phyloP scores from a whole-genome alignment of 2,797 vertebrate genomes.

The Lophotriccus pileatus region DNA sequence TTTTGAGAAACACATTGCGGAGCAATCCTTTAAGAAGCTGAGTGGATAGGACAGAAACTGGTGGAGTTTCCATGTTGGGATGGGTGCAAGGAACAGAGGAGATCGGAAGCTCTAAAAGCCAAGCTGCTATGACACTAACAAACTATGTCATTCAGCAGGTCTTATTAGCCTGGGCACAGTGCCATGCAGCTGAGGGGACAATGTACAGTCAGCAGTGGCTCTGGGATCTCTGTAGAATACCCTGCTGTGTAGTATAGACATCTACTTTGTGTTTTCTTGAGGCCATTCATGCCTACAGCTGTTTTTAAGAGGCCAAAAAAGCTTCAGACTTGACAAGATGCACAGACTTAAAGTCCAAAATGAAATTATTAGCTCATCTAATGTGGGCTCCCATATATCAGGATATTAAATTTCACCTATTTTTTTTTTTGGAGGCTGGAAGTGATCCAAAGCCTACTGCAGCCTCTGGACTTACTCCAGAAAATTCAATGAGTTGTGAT shows the following conservation, averaged over 20 bases:
- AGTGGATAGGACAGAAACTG: not conserved
- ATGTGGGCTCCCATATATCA: not conserved
- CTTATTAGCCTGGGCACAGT: not conserved
- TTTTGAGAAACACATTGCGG: not conserved
- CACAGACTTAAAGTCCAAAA: not conserved
- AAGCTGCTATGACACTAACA: not conserved
- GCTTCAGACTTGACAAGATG: not conserved
- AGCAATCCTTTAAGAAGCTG: not conserved
- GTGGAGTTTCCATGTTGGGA: too few species aligned
- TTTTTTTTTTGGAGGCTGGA: conserved; percentile 25
- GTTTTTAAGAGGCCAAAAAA: not conserved
- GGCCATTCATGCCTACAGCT: not conserved
- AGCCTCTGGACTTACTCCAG: conserved; percentile 30
- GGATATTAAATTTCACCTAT: conserved; percentile 16
- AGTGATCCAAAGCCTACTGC: not conserved
- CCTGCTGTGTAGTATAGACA: not conserved
- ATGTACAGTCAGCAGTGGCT: not conserved
- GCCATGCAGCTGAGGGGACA: conserved; percentile 46
- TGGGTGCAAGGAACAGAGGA: not conserved
- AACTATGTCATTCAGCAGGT: not conserved
- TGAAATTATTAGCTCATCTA: not conserved
- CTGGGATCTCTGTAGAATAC: not conserved
- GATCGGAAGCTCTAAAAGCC: not conserved
- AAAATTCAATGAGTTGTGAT: conserved; percentile 22
- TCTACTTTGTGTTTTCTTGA: conserved; percentile 13